Percentiles rank a stretch among this genome's conserved stretches.
These are phyloP conservation scores for Halcyon leucocephala DNA, from an alignment of 2,797 vertebrate species.

Conservation along the genomic window DNA sequence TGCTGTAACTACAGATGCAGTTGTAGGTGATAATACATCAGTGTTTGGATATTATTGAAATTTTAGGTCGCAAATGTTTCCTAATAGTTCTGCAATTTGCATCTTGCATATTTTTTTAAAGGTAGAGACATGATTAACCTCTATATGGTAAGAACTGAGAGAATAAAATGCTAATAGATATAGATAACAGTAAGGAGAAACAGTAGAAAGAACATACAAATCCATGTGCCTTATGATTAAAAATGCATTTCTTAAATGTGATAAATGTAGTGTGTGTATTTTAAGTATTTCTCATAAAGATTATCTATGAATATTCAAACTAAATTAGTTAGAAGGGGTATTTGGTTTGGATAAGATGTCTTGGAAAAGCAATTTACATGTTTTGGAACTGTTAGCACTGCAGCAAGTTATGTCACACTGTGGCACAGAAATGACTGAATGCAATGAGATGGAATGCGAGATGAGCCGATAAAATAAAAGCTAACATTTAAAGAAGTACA, in stretches of 20 bases:
- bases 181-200: background rate
- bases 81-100: background rate
- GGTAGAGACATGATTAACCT: background rate
- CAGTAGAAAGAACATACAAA: background rate
- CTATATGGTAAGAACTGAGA: background rate
- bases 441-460: slow-evolving; percentile 6
- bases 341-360: slow-evolving; percentile 54
- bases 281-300: slow-evolving; percentile 21
- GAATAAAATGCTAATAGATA: background rate
- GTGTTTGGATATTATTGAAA: background rate
- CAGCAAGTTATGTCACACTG: slow-evolving; percentile 31
- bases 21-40: background rate
- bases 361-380: background rate
- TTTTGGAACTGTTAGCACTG: slow-evolving; percentile 36
- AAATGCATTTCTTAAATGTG: background rate
- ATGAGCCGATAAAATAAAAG: slow-evolving; percentile 30
- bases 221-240: background rate
- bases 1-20: background rate
- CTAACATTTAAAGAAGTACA: slow-evolving; percentile 26
- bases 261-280: background rate
- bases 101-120: background rate
- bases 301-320: slow-evolving; percentile 44
- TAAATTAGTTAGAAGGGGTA: slow-evolving; percentile 19
- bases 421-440: background rate
- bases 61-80: background rate